Conservation (phyloP, 2,113 vertebrate species). For the Ammodytes dubius region DNA sequence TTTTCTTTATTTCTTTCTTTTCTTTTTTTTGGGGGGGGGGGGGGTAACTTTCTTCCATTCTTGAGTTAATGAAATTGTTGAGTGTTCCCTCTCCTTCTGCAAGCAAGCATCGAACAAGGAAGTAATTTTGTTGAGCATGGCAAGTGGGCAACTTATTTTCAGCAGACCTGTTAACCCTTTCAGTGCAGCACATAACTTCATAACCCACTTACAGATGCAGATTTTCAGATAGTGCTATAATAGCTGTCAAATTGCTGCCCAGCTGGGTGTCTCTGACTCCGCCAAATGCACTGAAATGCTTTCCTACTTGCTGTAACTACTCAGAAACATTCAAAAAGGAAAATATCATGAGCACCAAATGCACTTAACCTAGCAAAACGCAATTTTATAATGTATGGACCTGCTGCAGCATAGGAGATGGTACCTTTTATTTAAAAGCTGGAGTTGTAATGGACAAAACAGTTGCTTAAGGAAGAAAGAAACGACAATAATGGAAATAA, state of each 20-base stretch:
- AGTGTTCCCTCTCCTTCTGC: constrained; percentile 46
- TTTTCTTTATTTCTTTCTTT: constrained; percentile 20
- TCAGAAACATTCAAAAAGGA: constrained; percentile 61
- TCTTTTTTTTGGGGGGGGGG: too few species aligned
- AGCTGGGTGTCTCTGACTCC: constrained; percentile 82
- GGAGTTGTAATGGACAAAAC: constrained; percentile 64
- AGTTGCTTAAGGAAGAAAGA: constrained; percentile 32
- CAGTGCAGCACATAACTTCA: constrained; percentile 67
- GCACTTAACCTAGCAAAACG: constrained; percentile 61
- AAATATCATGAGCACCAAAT: constrained; percentile 54
- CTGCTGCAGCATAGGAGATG: constrained; percentile 82
- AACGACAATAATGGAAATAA: constrained; percentile 16
- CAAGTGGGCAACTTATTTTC: constrained; percentile 77
- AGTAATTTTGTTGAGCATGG: constrained; percentile 79
- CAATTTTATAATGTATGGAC: constrained; percentile 71
- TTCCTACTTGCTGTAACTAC: constrained; percentile 78
- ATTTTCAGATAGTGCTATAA: constrained; percentile 80
- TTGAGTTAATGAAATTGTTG: constrained; percentile 71
- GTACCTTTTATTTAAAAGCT: constrained; percentile 70
- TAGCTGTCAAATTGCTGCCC: constrained; percentile 84
- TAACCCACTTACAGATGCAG: constrained; percentile 80
- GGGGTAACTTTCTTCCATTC: constrained; percentile 29
- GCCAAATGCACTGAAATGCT: constrained; percentile 76
- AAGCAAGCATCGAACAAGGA: constrained; percentile 70
- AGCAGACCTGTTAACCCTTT: constrained; percentile 82